Conservation (phyloP, 2,113 vertebrate species). For the Zosterops borbonicus region DNA sequence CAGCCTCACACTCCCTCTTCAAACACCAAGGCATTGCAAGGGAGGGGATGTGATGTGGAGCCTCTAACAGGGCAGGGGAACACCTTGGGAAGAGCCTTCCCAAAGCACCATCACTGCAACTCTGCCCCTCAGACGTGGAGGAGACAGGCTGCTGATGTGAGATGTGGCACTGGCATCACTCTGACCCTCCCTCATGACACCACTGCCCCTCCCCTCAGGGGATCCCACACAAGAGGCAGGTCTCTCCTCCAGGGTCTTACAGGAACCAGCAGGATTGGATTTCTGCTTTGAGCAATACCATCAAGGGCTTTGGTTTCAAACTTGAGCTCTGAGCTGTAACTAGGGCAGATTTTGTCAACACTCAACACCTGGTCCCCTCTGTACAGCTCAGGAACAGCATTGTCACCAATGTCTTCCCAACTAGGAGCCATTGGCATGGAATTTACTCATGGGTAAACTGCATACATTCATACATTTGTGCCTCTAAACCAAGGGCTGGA, state of each 20-base stretch:
- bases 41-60: not conserved
- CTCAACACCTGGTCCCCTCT: not conserved
- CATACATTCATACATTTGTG: fast-evolving
- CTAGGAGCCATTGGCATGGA: not conserved
- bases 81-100: not conserved
- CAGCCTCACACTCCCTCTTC: not conserved
- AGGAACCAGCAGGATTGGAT: not conserved
- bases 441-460: not conserved
- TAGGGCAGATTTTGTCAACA: not conserved
- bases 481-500: not conserved
- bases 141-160: not conserved
- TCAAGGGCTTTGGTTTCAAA: not conserved
- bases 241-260: not conserved
- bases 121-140: fast-evolving
- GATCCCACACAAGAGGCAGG: not conserved
- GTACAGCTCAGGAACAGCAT: not conserved
- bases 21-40: not conserved
- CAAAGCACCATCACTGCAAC: not conserved
- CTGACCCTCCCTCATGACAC: not conserved
- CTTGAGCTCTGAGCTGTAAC: not conserved
- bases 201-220: fast-evolving
- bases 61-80: not conserved
- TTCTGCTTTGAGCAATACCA: not conserved
- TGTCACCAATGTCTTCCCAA: not conserved
- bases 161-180: not conserved